Evolutionary conservation across 2,113 vertebrate species (phyloP).

Genomic region (Cromileptes altivelis): DNA sequence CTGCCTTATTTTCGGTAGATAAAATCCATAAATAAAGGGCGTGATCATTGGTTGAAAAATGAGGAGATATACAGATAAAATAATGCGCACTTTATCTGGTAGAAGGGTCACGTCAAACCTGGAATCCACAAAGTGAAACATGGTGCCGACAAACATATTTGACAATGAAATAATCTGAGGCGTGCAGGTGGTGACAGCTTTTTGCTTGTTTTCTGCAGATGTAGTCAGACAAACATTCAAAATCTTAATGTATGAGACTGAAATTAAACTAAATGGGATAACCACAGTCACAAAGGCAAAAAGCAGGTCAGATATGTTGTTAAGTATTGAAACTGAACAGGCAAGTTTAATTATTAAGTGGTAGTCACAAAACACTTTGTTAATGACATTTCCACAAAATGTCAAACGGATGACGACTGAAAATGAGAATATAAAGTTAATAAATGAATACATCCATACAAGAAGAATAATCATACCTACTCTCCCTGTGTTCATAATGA

Average conservation of each 20-base stretch:
- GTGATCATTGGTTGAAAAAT: constrained; percentile 34
- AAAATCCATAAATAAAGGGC: constrained; percentile 45
- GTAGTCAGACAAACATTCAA: constrained; percentile 27
- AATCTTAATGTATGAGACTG: constrained; percentile 42
- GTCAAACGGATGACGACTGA: constrained; percentile 1
- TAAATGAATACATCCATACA: constrained; percentile 21
- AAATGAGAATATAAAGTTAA: not conserved
- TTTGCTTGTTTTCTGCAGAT: constrained; percentile 34
- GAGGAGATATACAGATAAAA: constrained; percentile 43
- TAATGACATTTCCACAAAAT: constrained; percentile 33
- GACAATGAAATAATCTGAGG: constrained; percentile 53
- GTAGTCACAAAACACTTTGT: constrained; percentile 58
- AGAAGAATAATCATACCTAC: constrained; percentile 6
- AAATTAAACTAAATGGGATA: constrained; percentile 32
- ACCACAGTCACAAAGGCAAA: not conserved
- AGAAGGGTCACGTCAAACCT: not conserved
- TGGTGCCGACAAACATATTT: constrained; percentile 36
- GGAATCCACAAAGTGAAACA: constrained; percentile 33
- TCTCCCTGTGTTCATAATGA: constrained; percentile 34
- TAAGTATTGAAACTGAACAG: constrained; percentile 9
- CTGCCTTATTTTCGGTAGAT: constrained; percentile 32
- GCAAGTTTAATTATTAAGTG: constrained; percentile 35
- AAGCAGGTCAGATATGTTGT: constrained; percentile 6
- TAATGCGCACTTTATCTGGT: not conserved
- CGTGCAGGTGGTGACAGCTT: constrained; percentile 40